Evolutionary conservation across 1,140 invertebrate genomes (phyloP).

Genomic region (Ceratitis capitata): DNA sequence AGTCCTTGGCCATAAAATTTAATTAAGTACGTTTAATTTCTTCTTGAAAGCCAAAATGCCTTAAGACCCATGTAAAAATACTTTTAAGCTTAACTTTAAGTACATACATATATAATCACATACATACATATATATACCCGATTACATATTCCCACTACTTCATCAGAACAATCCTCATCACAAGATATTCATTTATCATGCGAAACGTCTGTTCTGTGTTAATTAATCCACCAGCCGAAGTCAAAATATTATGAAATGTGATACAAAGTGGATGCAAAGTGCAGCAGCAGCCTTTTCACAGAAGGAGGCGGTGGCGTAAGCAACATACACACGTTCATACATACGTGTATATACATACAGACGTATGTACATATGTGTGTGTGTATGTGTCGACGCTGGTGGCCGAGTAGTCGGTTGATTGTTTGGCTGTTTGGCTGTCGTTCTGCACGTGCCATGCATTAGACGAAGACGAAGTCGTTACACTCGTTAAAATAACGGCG

Average conservation of each 20-base stretch:
- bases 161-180: no score
- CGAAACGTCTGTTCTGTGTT: conserved; percentile 1
- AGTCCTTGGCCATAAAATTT: no score
- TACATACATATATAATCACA: no score
- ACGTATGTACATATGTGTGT: no score
- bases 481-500: not conserved
- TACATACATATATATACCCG: no score
- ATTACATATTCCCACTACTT: no score
- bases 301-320: not conserved
- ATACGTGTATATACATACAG: no score
- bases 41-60: no score
- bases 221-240: conserved; percentile 24
- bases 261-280: conserved; percentile 21
- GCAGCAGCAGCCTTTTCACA: not conserved
- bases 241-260: conserved; percentile 45
- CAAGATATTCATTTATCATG: not conserved
- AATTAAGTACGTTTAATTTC: no score
- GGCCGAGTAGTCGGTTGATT: not conserved
- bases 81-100: no score
- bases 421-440: not conserved
- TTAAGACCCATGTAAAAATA: no score
- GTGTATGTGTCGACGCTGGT: not conserved
- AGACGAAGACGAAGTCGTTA: not conserved
- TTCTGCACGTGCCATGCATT: conserved; percentile 10
- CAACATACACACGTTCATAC: no score